Evolutionary conservation across 2,797 vertebrate genomes (phyloP).

Genomic region (Pachyuromys duprasi): DNA sequence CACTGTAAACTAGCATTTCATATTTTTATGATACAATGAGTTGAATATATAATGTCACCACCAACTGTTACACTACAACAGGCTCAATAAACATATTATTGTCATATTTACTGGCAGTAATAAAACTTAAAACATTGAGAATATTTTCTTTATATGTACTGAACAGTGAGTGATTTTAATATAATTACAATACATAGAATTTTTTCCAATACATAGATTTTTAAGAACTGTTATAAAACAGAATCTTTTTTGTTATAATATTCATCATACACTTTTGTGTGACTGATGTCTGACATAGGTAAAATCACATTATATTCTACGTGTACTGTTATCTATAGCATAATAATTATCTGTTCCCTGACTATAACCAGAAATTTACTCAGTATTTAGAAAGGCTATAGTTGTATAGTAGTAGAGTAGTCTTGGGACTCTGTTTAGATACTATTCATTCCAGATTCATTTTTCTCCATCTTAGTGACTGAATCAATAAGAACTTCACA

Average conservation of each 20-base stretch:
- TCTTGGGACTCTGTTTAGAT: background rate
- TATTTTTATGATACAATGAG: background rate
- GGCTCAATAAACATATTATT: background rate
- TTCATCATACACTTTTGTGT: background rate
- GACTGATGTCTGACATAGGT: background rate
- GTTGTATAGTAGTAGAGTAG: background rate
- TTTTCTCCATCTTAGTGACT: background rate
- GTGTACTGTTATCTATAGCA: no score
- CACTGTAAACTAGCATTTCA: background rate
- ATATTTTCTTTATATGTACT: background rate
- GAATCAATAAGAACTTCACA: background rate
- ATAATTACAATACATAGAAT: background rate
- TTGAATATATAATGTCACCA: background rate
- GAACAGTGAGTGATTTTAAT: background rate
- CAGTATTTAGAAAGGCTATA: background rate
- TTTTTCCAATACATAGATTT: background rate
- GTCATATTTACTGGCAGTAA: background rate
- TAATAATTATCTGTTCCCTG: background rate
- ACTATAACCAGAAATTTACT: background rate
- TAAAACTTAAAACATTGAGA: background rate
- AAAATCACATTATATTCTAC: background rate
- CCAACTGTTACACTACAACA: background rate
- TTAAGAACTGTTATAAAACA: background rate
- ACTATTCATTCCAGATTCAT: background rate
- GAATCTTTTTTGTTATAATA: background rate